phyloP scores from a whole-genome alignment of 2,888 invertebrate species.

The Minunthozetes semirufus region DNA sequence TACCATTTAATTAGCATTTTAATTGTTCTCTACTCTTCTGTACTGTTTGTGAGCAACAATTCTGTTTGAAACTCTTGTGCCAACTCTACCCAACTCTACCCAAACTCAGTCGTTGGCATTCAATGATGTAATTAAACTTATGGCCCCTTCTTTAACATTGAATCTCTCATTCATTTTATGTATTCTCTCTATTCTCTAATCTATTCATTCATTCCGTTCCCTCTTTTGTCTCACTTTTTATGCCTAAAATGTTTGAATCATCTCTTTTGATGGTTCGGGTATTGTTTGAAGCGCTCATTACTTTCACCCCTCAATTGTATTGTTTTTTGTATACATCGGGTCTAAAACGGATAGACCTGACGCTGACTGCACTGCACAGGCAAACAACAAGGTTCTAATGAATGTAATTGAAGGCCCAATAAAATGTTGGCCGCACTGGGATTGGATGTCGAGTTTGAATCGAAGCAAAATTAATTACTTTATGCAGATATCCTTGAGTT shows the following conservation, averaged over 20 bases:
- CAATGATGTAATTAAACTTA: conserved; percentile 21
- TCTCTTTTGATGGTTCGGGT: neutral
- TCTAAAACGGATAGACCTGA: neutral
- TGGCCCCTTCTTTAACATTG: neutral
- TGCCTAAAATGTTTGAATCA: neutral
- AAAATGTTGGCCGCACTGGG: conserved; percentile 26
- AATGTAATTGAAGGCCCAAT: conserved; percentile 27
- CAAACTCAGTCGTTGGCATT: neutral
- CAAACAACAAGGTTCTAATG: conserved; percentile 26
- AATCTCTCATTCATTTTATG: neutral
- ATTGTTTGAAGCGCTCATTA: neutral
- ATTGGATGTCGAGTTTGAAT: conserved; percentile 25
- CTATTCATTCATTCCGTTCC: neutral
- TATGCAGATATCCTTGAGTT: conserved; percentile 29
- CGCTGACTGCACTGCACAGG: neutral
- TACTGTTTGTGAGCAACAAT: neutral
- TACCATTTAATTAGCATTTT: conserved; percentile 20
- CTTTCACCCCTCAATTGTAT: conserved; percentile 13
- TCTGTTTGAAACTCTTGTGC: too few relatives aligned
- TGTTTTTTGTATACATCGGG: conserved; percentile 12
- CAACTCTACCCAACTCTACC: neutral
- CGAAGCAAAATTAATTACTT: conserved; percentile 14
- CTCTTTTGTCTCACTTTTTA: neutral
- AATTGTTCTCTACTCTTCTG: too few relatives aligned
- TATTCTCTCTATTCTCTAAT: neutral